Evolutionary conservation across 92 coral and sea anemone species (phyloP).

Genomic region (Metridium senile): DNA sequence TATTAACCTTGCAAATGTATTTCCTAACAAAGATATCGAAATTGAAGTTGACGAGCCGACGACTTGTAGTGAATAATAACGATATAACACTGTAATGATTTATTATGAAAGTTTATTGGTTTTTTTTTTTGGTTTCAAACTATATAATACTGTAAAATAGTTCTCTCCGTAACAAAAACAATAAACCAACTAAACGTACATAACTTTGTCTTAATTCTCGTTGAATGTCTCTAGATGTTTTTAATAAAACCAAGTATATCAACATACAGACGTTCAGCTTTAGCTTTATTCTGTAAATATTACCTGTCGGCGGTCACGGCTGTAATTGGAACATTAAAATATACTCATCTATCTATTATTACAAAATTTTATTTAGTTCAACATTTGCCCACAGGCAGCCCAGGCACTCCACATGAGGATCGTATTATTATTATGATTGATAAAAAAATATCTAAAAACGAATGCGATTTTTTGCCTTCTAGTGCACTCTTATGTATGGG

Average conservation of each 20-base stretch:
- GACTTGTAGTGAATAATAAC: background rate
- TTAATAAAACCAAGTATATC: conserved; percentile 5
- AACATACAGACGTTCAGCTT: conserved; percentile 10
- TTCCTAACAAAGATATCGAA: background rate
- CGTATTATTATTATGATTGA: too few relatives aligned
- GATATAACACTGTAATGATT: background rate
- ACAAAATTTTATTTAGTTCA: too few relatives aligned
- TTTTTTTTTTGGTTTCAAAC: background rate
- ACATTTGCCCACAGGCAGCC: too few relatives aligned
- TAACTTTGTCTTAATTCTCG: background rate
- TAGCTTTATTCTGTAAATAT: too few relatives aligned
- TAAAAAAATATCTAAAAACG: too few relatives aligned
- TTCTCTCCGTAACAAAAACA: background rate
- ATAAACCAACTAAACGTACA: background rate
- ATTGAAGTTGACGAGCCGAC: background rate
- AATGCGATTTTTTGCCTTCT: too few relatives aligned
- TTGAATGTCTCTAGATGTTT: background rate
- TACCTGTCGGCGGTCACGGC: too few relatives aligned
- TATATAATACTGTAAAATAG: background rate
- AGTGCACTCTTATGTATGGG: too few relatives aligned
- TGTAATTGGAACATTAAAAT: too few relatives aligned
- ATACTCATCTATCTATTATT: too few relatives aligned
- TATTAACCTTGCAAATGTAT: background rate
- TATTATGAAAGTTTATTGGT: background rate
- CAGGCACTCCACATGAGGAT: too few relatives aligned